A percentile compares a stretch with the other conserved stretches of the same genome.
Evolutionary conservation across 2,113 vertebrate genomes (phyloP).

Genomic region (Panthera tigris): DNA sequence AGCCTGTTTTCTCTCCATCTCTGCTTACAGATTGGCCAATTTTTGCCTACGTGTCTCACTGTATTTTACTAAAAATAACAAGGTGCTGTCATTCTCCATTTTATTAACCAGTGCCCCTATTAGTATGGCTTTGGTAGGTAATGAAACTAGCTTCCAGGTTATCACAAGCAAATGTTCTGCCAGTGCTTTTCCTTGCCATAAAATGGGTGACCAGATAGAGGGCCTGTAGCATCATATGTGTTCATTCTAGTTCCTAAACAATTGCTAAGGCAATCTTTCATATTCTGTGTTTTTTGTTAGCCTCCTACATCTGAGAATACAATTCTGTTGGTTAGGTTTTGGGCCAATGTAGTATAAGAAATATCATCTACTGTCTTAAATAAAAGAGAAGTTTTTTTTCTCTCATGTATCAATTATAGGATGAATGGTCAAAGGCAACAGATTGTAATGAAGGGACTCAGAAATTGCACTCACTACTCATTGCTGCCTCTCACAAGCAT

Average conservation of each 20-base stretch:
- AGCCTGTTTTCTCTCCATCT: background rate
- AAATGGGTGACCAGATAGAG: background rate
- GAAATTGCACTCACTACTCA: background rate
- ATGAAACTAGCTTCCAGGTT: background rate
- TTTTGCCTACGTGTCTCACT: background rate
- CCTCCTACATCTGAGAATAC: background rate
- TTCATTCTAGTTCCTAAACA: conserved; percentile 16
- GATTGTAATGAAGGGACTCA: background rate
- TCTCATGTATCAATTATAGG: background rate
- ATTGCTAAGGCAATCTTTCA: background rate
- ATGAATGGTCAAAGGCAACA: background rate
- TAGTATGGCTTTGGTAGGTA: background rate
- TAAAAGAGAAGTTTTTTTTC: background rate
- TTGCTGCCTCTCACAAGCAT: background rate
- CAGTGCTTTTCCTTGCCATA: background rate
- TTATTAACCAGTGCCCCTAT: background rate
- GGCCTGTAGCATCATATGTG: background rate
- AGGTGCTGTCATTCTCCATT: background rate
- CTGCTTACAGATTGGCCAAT: background rate
- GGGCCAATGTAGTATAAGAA: background rate
- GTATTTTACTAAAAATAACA: background rate
- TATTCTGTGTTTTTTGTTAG: background rate
- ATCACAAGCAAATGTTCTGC: background rate
- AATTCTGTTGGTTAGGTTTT: background rate
- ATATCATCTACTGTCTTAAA: background rate